Evolutionary conservation across 2,113 vertebrate genomes (phyloP).

Genomic region (Thermophis baileyi): DNA sequence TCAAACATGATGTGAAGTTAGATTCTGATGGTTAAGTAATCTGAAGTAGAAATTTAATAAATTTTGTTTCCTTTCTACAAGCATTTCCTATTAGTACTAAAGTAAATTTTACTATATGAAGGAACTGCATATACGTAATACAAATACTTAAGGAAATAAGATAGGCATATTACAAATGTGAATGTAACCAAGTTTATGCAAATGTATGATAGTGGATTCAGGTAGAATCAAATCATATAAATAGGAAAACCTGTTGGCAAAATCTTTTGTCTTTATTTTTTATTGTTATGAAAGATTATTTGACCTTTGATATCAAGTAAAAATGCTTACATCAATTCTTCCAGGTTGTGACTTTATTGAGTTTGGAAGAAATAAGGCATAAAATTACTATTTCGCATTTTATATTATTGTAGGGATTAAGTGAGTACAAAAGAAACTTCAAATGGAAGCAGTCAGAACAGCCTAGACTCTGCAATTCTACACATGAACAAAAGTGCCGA

Average conservation of each 20-base stretch:
- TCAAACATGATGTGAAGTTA: background rate
- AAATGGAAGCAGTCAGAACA: conserved; percentile 62
- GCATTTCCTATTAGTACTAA: background rate
- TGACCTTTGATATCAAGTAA: background rate
- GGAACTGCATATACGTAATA: background rate
- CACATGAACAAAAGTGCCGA: conserved; percentile 53
- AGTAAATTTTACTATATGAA: background rate
- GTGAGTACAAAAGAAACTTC: conserved; percentile 80
- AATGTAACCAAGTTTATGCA: background rate
- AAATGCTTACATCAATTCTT: background rate
- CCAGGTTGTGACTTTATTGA: background rate
- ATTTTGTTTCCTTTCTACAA: background rate
- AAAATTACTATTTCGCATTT: background rate
- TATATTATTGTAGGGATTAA: conserved; percentile 72
- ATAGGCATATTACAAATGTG: background rate
- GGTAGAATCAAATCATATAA: background rate
- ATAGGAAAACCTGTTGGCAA: background rate
- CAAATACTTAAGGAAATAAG: background rate
- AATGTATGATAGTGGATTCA: background rate
- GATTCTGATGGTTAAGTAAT: background rate
- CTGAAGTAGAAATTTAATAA: background rate
- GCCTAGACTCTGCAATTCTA: conserved; percentile 53
- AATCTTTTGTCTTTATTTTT: background rate
- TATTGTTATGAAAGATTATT: background rate
- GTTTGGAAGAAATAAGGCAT: background rate